Evolutionary conservation across 2,797 vertebrate genomes (phyloP).

Genomic region (Ceryle rudis): DNA sequence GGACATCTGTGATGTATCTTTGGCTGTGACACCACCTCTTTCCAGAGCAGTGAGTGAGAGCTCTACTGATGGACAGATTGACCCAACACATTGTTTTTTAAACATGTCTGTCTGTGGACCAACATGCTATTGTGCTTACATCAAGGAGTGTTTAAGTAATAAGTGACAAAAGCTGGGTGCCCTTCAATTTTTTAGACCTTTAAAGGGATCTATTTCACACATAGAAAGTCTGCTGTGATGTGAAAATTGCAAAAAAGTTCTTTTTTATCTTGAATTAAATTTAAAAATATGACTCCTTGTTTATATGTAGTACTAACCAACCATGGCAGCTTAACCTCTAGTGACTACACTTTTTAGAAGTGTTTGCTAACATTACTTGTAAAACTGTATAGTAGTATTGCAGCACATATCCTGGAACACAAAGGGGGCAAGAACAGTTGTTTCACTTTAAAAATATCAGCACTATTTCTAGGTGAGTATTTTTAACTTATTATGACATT

Average conservation of each 20-base stretch:
- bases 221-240: neutral
- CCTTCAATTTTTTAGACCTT: neutral
- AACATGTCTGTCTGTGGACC: neutral
- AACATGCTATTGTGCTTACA: neutral
- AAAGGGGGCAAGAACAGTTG: neutral
- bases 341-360: neutral
- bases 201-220: neutral
- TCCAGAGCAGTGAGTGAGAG: fast-evolving
- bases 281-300: neutral
- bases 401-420: neutral
- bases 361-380: neutral
- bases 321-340: neutral
- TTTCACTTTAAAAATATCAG: neutral
- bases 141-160: neutral
- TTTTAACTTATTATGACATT: neutral
- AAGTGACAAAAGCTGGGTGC: neutral
- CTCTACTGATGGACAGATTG: neutral
- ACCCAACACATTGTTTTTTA: neutral
- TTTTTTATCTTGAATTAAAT: neutral
- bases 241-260: neutral
- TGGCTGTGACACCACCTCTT: neutral
- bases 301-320: neutral
- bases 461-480: neutral
- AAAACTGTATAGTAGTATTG: neutral
- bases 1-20: neutral